These are phyloP conservation scores for Lichenostomus cassidix DNA, from an alignment of 2,113 vertebrate species.

Conservation along the genomic window DNA sequence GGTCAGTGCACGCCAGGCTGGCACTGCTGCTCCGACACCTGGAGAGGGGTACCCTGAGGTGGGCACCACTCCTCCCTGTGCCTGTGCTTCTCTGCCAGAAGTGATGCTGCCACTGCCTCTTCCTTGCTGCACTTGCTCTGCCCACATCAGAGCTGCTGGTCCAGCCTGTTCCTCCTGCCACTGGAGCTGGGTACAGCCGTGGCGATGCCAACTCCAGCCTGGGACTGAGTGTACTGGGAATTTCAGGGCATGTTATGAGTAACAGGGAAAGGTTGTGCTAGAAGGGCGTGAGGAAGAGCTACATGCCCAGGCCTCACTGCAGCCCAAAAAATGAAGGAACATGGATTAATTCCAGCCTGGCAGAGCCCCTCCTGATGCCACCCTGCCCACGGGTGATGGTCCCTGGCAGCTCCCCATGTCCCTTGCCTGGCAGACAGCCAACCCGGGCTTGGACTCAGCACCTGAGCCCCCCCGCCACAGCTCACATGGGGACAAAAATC, in stretches of 20 bases:
- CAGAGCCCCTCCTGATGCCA: background rate
- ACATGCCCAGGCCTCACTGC: accelerated
- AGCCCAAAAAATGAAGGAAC: background rate
- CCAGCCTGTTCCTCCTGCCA: background rate
- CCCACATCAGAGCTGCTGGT: background rate
- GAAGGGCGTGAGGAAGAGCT: background rate
- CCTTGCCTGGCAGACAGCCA: background rate
- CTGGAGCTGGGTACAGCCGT: accelerated
- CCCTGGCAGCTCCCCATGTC: background rate
- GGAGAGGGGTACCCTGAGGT: background rate
- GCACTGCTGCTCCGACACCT: background rate
- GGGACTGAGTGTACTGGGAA: background rate
- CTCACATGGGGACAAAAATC: accelerated
- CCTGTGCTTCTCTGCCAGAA: background rate
- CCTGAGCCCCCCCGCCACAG: background rate
- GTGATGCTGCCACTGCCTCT: background rate
- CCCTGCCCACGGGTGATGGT: background rate
- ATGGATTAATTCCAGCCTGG: background rate
- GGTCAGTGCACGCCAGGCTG: background rate
- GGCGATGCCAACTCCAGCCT: background rate
- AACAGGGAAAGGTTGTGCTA: background rate
- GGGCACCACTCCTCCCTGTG: background rate
- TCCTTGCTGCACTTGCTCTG: background rate
- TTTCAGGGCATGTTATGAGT: background rate
- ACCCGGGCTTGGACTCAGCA: background rate